These are phyloP conservation scores for Seriola dumerili DNA, from an alignment of 2,113 vertebrate genomes.

Conservation along the genomic window DNA sequence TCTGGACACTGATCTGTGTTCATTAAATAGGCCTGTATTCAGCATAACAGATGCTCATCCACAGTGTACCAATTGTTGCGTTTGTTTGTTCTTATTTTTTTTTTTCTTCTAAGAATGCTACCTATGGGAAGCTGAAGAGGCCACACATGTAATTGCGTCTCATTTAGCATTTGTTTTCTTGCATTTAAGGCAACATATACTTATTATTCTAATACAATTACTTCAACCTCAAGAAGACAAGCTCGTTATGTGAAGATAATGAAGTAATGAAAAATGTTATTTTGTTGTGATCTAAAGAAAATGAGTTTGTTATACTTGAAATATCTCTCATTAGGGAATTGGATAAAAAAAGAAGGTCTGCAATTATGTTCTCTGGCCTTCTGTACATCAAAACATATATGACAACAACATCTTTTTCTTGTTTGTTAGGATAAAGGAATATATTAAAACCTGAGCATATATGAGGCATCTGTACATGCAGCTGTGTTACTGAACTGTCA, in stretches of 20 bases:
- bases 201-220: neutral
- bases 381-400: neutral
- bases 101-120: neutral
- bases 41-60: slow-evolving; percentile 71
- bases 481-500: neutral
- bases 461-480: neutral
- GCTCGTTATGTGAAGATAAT: neutral
- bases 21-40: slow-evolving; percentile 62
- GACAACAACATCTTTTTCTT: neutral
- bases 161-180: slow-evolving; percentile 15
- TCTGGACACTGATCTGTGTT: slow-evolving; percentile 76
- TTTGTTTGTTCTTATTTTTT: slow-evolving; percentile 24
- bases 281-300: neutral
- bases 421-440: neutral
- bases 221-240: neutral
- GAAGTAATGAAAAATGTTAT: neutral
- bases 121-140: slow-evolving; percentile 11
- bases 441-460: neutral
- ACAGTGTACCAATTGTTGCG: slow-evolving; percentile 20
- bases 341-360: too few relatives aligned
- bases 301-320: neutral
- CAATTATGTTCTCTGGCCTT: neutral
- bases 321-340: neutral
- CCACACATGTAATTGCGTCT: slow-evolving; percentile 34
- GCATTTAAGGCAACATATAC: neutral